Evolutionary conservation across 2,888 invertebrate genomes (phyloP), one percentile per base, ranked within the genome.

Genomic region (Caenorhabditis sp.): DNA sequence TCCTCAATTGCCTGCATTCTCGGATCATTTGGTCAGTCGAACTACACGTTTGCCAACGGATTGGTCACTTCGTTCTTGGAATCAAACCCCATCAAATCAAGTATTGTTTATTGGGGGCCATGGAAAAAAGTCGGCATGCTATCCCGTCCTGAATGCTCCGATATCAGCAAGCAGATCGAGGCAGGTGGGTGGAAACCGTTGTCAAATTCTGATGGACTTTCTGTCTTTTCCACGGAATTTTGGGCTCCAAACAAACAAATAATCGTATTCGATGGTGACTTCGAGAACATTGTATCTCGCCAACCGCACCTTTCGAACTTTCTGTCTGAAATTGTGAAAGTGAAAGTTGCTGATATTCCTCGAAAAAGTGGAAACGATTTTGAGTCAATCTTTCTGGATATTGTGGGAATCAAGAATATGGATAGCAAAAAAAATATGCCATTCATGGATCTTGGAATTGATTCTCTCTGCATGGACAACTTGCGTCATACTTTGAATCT

Each of bases 381-480:
- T n/a, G 66, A 71, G 22, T 41, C 71, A 4, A 72, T 86, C 15
- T 68, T 85, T 11, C 17, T 20, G 5, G 71, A 85, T 27, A 61
- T 84, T 7, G 77, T 82, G 11, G 87, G 87, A 15, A 61, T 87
- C 15, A 45, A 48, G 8, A 43, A 75, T 9, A 62, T 80, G 8
- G 17, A 24, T 0, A 43, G 56, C 9, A 58, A 78, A 22, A 46
- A 9, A 26, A 58, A 81, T 7, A 53, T 71, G n/a, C 85, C 86
- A 0, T 82, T 87, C 39, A 87, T 87, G 86, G 75, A 80, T 20
- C 66, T 88, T 22, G 87, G 87, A 39, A 76, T 87, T 35, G 87
- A 87, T 43, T 88, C 87, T 6, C 43, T 88, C 41, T 83, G 85
- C 79, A 74, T 88, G 53, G 87, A 88, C 56, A 80, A 84, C 7